These are phyloP conservation scores for Eurypyga helias DNA, from an alignment of 2,113 vertebrate genomes.

Conservation along the genomic window DNA sequence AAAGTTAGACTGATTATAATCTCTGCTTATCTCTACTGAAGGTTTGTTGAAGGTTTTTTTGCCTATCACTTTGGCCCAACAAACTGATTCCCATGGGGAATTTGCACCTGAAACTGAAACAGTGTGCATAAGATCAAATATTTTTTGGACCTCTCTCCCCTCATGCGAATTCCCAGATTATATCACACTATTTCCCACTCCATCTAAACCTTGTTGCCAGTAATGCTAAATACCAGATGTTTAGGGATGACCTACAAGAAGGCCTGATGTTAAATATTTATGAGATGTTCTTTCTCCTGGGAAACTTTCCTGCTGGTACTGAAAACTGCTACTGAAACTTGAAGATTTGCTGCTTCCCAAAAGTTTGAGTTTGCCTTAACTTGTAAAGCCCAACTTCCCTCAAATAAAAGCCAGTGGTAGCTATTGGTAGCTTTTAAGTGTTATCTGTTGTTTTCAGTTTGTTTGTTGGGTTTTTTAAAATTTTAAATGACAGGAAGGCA, in stretches of 20 bases:
- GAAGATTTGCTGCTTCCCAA: background rate
- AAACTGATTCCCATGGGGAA: background rate
- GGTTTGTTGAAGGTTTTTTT: background rate
- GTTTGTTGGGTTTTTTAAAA: background rate
- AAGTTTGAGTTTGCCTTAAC: background rate
- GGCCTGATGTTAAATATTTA: background rate
- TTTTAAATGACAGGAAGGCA: background rate
- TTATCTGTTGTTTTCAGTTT: background rate
- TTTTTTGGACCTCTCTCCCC: background rate
- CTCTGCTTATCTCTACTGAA: background rate
- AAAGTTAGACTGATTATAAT: background rate
- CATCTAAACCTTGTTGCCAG: background rate
- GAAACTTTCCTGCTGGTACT: background rate
- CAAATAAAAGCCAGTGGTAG: background rate
- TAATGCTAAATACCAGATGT: background rate
- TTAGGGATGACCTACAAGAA: background rate
- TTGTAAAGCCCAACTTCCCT: background rate
- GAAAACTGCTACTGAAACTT: background rate
- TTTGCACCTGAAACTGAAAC: background rate
- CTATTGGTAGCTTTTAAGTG: background rate
- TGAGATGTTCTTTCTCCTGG: background rate
- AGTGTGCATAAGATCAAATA: background rate
- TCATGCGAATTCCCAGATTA: background rate
- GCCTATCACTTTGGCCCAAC: background rate
- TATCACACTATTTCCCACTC: background rate